These are phyloP conservation scores for Molorchus minor DNA, from an alignment of 2,888 invertebrate genomes.

Conservation along the genomic window DNA sequence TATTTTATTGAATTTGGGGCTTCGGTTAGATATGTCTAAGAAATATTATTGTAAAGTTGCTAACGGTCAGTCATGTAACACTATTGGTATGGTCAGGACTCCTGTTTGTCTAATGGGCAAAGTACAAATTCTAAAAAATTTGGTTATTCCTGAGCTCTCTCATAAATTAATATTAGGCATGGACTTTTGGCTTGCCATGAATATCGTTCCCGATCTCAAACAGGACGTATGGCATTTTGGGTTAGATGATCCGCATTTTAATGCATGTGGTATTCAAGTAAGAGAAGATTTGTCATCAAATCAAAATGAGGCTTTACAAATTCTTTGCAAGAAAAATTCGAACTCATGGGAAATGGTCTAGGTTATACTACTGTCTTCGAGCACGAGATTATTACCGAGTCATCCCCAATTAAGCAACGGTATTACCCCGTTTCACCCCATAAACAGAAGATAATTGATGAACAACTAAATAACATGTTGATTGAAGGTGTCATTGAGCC, in stretches of 20 bases:
- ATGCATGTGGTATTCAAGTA: neutral
- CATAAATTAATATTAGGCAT: neutral
- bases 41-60: neutral
- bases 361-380: neutral
- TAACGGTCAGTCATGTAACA: neutral
- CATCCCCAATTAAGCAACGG: conserved; percentile 19
- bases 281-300: neutral
- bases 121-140: neutral
- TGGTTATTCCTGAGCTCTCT: neutral
- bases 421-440: conserved; percentile 20
- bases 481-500: conserved; percentile 21
- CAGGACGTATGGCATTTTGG: neutral
- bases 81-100: neutral
- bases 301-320: neutral
- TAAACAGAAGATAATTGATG: conserved; percentile 20
- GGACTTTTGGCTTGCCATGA: neutral
- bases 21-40: neutral
- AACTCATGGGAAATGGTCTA: neutral
- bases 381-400: neutral
- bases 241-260: neutral
- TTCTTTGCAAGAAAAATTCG: neutral
- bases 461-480: conserved; percentile 10
- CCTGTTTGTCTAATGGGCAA: neutral
- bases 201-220: neutral
- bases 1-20: neutral